Evolutionary conservation across 92 coral and sea anemone genomes (phyloP).

Genomic region (Parazoanthus darwini): DNA sequence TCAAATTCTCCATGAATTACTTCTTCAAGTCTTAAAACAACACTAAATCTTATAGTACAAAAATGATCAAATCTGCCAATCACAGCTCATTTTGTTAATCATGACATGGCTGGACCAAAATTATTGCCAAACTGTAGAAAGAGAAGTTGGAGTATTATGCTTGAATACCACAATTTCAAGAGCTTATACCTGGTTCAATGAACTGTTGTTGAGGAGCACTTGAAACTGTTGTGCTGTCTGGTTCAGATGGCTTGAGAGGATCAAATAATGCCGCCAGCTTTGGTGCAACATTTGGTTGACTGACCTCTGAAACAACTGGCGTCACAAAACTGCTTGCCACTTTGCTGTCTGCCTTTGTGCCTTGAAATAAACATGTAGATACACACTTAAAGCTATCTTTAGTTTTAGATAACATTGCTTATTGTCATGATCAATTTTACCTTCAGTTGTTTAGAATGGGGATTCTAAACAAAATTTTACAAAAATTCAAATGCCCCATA

Average conservation of each 20-base stretch:
- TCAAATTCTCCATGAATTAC: too few relatives aligned
- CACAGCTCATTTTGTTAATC: too few relatives aligned
- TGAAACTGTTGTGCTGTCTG: conserved; percentile 11
- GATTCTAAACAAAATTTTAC: too few relatives aligned
- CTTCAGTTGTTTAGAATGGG: too few relatives aligned
- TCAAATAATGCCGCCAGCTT: conserved; percentile 31
- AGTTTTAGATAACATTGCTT: not conserved
- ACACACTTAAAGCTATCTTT: too few relatives aligned
- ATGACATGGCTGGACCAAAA: too few relatives aligned
- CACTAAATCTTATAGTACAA: too few relatives aligned
- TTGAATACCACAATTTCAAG: too few relatives aligned
- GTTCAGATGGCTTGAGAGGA: conserved; percentile 25
- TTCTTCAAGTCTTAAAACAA: too few relatives aligned
- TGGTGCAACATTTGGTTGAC: conserved; percentile 17
- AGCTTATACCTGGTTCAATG: conserved; percentile 21
- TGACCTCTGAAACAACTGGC: not conserved
- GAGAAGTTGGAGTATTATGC: not conserved
- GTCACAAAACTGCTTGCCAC: not conserved
- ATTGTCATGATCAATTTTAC: not conserved
- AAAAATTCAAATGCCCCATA: too few relatives aligned
- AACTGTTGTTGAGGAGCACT: conserved; percentile 5
- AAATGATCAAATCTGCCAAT: too few relatives aligned
- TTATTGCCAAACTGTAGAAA: too few relatives aligned
- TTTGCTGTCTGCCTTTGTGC: conserved; percentile 9
- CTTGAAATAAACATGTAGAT: not conserved